Percentiles rank a stretch among this genome's conserved stretches.
Conservation (phyloP, 2,888 invertebrate species). For the Scaeva pyrastri region DNA sequence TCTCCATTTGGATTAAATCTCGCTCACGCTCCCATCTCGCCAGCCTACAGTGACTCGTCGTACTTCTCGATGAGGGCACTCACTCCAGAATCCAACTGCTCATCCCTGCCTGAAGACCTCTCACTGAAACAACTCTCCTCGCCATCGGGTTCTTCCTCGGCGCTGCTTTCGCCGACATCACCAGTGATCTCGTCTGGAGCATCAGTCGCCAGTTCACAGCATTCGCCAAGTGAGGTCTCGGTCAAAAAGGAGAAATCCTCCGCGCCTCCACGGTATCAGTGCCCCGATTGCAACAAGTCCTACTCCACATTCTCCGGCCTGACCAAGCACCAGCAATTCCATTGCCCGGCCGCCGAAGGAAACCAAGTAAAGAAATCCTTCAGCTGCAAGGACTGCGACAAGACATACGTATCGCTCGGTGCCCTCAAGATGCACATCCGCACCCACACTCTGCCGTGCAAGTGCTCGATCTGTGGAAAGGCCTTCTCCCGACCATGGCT, state of each 20-base stretch:
- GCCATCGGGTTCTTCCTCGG: constrained; percentile 65
- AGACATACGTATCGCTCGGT: constrained; percentile 97
- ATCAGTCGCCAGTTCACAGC: constrained; percentile 48
- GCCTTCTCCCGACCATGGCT: constrained; percentile 99
- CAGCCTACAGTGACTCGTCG: constrained; percentile 83
- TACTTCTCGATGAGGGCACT: constrained; percentile 83
- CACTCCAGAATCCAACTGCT: constrained; percentile 83
- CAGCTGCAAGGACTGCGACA: constrained; percentile 98
- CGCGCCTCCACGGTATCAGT: constrained; percentile 91
- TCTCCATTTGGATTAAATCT: constrained; percentile 71
- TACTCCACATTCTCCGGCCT: constrained; percentile 98
- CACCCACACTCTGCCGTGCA: constrained; percentile 98
- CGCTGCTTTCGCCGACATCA: constrained; percentile 61
- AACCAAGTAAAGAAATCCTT: constrained; percentile 95
- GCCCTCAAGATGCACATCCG: constrained; percentile 99
- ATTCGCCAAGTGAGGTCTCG: constrained; percentile 48
- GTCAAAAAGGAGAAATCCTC: constrained; percentile 81
- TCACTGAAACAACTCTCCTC: constrained; percentile 81
- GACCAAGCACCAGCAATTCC: constrained; percentile 98
- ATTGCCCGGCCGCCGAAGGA: constrained; percentile 94
- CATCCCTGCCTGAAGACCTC: constrained; percentile 83
- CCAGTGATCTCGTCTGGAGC: constrained; percentile 83
- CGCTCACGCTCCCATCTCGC: constrained; percentile 83
- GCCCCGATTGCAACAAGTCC: constrained; percentile 96
- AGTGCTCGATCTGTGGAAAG: constrained; percentile 97